phyloP scores from a whole-genome alignment of 1,140 invertebrate genomes.

The Thrips palmi region DNA sequence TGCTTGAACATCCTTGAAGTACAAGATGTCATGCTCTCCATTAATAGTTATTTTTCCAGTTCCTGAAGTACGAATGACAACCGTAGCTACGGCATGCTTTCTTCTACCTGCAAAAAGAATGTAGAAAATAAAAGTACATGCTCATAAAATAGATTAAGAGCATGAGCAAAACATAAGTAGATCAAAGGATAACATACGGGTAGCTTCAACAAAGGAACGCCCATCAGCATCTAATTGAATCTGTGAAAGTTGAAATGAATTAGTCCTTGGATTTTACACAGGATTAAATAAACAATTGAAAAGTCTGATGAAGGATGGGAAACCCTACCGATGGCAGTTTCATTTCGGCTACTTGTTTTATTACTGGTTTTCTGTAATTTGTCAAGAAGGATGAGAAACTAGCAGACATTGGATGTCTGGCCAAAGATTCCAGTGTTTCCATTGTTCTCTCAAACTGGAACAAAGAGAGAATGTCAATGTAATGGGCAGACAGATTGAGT shows the following conservation, averaged over 20 bases:
- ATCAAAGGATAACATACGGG: background rate
- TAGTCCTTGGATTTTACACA: background rate
- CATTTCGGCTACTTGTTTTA: too few relatives aligned
- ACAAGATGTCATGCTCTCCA: conserved; percentile 52
- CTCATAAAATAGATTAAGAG: conserved; percentile 14
- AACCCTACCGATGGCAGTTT: too few relatives aligned
- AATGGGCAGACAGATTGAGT: background rate
- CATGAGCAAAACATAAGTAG: background rate
- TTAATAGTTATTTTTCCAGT: conserved; percentile 71
- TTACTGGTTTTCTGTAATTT: conserved; percentile 2
- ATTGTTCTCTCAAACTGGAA: conserved; percentile 54
- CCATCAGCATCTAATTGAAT: background rate
- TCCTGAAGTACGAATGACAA: conserved; percentile 51
- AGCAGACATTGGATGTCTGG: conserved; percentile 39
- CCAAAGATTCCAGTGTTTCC: conserved; percentile 47
- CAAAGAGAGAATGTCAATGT: conserved; percentile 11
- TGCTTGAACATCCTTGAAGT: conserved; percentile 45
- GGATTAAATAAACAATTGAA: background rate
- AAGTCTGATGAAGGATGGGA: too few relatives aligned
- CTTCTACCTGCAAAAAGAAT: conserved; percentile 41
- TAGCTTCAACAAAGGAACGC: background rate
- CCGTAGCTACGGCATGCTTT: conserved; percentile 46
- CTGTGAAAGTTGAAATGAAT: background rate
- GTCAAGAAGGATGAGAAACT: conserved; percentile 8
- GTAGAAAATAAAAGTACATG: too few relatives aligned